Conservation (phyloP, 35 echinoderm and acorn worm species). For the Heliocidaris erythrogramma region DNA sequence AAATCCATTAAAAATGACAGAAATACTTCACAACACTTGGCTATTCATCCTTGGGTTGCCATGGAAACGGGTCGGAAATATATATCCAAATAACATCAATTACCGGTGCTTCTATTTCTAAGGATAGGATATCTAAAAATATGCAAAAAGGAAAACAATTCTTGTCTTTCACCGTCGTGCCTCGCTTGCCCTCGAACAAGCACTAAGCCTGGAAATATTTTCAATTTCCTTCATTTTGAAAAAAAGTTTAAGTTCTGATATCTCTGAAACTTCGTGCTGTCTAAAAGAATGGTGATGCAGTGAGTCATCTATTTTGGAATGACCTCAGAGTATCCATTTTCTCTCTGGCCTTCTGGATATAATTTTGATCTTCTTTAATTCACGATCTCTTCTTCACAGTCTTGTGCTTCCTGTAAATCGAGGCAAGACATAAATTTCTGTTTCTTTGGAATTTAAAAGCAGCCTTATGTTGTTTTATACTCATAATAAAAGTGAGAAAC, state of each 20-base stretch:
- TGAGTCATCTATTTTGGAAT: background rate
- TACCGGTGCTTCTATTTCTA: background rate
- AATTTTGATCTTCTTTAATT: background rate
- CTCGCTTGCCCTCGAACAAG: background rate
- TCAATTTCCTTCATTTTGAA: constrained; percentile 10
- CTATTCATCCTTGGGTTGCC: background rate
- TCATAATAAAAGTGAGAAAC: no score
- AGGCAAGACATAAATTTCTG: background rate
- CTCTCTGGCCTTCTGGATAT: background rate
- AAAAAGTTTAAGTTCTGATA: background rate
- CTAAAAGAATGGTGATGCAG: background rate
- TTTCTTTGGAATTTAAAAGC: no score
- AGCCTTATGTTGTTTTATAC: no score
- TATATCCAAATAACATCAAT: background rate
- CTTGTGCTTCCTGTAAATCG: background rate
- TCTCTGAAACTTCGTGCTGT: background rate
- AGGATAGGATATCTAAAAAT: background rate
- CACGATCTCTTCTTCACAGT: background rate
- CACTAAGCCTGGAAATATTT: background rate
- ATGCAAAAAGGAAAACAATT: background rate
- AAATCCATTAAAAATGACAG: no score
- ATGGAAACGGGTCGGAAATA: background rate
- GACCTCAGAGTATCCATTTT: background rate
- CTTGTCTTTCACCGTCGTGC: background rate
- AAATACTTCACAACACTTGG: background rate